Conservation (phyloP, 2,888 invertebrate species). For the Celastrina argiolus region DNA sequence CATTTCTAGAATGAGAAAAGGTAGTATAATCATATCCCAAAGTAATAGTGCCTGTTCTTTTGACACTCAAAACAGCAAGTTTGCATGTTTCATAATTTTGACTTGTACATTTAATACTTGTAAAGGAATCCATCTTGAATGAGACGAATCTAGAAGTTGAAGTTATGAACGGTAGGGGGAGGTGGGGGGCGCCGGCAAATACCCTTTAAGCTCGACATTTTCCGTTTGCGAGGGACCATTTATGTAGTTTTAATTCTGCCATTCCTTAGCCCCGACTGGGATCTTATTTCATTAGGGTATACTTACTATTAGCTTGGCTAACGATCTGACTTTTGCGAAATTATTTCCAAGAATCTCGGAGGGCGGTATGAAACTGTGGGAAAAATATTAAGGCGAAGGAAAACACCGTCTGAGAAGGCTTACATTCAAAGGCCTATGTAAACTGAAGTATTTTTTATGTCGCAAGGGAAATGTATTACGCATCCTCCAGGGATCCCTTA, state of each 20-base stretch:
- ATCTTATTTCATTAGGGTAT: slow-evolving; percentile 75
- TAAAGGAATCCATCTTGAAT: background rate
- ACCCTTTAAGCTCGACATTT: slow-evolving; percentile 48
- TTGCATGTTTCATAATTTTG: too few species aligned
- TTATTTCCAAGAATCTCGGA: background rate
- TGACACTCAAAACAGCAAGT: too few species aligned
- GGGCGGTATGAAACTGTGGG: background rate
- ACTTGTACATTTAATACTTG: background rate
- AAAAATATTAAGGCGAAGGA: background rate
- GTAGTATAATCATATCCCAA: too few species aligned
- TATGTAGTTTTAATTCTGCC: slow-evolving; percentile 77
- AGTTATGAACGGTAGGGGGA: slow-evolving; percentile 30
- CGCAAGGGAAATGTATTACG: too few species aligned
- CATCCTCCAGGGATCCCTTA: too few species aligned
- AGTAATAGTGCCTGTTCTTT: too few species aligned
- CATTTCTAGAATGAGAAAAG: too few species aligned
- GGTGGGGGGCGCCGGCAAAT: slow-evolving; percentile 32
- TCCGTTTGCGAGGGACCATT: slow-evolving; percentile 63
- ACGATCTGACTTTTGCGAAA: slow-evolving; percentile 28
- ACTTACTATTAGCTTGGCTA: slow-evolving; percentile 70
- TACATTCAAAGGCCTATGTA: too few species aligned
- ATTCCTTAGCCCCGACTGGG: slow-evolving; percentile 70
- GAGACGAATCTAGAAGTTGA: slow-evolving; percentile 20
- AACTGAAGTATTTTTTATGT: too few species aligned
- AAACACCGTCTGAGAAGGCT: too few species aligned